Base-by-base conservation (phyloP, 2,797 vertebrate genomes). In the Gallinago nigripennis region DNA sequence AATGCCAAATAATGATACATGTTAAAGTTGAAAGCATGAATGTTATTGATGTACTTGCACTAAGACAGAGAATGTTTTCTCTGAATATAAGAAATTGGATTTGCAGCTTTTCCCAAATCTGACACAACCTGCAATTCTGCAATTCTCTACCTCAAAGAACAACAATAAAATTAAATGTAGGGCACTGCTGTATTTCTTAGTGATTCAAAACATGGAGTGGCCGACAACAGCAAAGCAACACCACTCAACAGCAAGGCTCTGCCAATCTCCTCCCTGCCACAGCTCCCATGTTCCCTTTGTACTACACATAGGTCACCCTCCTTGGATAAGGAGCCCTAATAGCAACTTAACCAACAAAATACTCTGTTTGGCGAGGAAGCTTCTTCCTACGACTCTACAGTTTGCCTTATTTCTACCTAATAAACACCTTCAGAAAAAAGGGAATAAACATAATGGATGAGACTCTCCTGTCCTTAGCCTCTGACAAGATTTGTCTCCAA, bases 351-450 rank as follows among this genome's bases (percentile, higher is more conserved):
- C 35, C 19, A 8, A 66, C 71, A 82, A 81, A 90, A 92, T 11
- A 37, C 7, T 27, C n/a, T 20, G 16, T 46, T 54, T 63, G 33
- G 45, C 68, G 77, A 91, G 64, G 46, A 91, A 92, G 63, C n/a
- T 18, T 46, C 64, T 64, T 76, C 65, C 18, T 31, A 23, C 8
- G 53, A 71, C 69, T 71, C 56, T 43, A 33, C 24, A 51, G 48
- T 60, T 58, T 54, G 37, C 16, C 8, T 2, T 21, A 71, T 64
- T 85, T 61, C 76, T 57, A 61, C 31, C 39, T 27, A 87, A 71
- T 35, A 68, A 85, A 80, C 45, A 82, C 30, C 78, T 71, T 58
- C 57, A 64, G 87, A 91, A n/a, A 79, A 51, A 93, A 43, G 9
- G 10, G 33, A 86, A 50, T 43, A 72, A 82, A 79, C 46, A 5